Evolutionary conservation across 2,113 vertebrate genomes (phyloP).

Genomic region (Herpailurus yagouaroundi): DNA sequence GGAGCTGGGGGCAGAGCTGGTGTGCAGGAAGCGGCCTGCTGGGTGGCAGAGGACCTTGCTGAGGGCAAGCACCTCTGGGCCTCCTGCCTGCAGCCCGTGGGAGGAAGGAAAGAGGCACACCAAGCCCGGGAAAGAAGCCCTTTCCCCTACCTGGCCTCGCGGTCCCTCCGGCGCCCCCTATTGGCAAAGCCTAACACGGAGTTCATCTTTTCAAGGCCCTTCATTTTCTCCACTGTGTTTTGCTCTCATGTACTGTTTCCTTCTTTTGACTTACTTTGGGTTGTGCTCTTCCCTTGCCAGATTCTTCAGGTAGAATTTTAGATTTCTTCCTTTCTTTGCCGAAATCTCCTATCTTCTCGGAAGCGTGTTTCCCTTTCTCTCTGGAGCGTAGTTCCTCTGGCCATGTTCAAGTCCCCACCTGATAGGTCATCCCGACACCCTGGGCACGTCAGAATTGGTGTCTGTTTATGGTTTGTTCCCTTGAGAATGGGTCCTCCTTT

Average conservation of each 20-base stretch:
- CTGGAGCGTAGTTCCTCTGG: not conserved
- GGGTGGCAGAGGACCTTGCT: not conserved
- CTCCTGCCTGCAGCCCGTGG: rapidly evolving
- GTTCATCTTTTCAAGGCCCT: not conserved
- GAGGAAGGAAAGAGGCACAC: not conserved
- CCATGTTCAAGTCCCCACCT: not conserved
- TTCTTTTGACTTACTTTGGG: not conserved
- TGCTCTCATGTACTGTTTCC: not conserved
- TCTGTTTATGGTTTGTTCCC: not conserved
- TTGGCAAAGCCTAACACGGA: not conserved
- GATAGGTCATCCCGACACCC: not conserved
- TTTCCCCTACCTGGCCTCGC: too few species aligned
- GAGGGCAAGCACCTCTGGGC: too few species aligned
- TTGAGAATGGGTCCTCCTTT: not conserved
- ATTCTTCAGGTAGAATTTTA: not conserved
- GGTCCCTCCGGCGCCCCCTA: not conserved
- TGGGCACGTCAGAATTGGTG: not conserved
- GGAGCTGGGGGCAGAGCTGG: not conserved
- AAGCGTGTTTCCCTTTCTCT: not conserved
- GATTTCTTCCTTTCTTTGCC: not conserved
- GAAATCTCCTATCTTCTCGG: not conserved
- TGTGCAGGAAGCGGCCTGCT: not conserved
- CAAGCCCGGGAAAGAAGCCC: not conserved
- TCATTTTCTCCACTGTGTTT: not conserved
- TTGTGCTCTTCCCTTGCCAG: not conserved